phyloP scores from a whole-genome alignment of 1,140 invertebrate genomes.

The Drosophila ambigua region DNA sequence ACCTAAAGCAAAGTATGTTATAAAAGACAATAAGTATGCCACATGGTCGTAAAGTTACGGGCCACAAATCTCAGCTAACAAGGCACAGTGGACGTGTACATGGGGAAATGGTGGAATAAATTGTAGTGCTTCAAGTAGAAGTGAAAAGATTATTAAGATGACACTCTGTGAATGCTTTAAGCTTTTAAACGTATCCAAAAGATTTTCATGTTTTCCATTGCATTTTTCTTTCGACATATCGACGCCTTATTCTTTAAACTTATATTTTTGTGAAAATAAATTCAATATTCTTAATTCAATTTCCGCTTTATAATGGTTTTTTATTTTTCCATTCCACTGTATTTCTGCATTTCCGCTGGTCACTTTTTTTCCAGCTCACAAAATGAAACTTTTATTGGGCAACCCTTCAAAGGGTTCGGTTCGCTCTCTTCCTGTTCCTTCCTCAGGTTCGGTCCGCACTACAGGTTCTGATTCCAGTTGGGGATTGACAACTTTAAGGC shows the following conservation, averaged over 20 bases:
- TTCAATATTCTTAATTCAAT: too few species aligned
- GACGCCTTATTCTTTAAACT: too few species aligned
- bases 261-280: too few species aligned
- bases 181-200: too few species aligned
- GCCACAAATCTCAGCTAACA: conserved; percentile 59
- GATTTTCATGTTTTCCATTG: too few species aligned
- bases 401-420: conserved; percentile 23
- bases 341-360: background rate
- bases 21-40: conserved; percentile 47
- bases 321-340: background rate
- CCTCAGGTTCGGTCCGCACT: background rate
- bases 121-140: too few species aligned
- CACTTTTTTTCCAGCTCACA: conserved; percentile 27
- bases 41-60: conserved; percentile 50
- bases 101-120: too few species aligned
- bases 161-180: too few species aligned
- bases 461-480: background rate
- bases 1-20: conserved; percentile 47
- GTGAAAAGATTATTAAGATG: too few species aligned
- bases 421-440: background rate
- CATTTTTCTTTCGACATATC: too few species aligned
- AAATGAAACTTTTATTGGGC: conserved; percentile 22
- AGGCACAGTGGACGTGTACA: conserved; percentile 26
- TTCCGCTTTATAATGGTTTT: background rate
- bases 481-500: conserved; percentile 1